Evolutionary conservation across 2,888 invertebrate genomes (phyloP).

Genomic region (Thymelicus lineola): DNA sequence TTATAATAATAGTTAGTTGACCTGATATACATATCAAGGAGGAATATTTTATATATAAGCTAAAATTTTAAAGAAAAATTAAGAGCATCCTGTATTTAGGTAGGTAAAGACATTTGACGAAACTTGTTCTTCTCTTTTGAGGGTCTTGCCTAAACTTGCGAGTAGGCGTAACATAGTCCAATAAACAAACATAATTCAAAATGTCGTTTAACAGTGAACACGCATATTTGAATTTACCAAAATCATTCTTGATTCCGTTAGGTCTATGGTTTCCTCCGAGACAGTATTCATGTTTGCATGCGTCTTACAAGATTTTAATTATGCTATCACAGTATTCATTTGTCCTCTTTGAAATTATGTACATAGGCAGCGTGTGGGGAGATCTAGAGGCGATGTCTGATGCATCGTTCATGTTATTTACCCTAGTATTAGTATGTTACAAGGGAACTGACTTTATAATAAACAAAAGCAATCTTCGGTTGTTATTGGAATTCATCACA

Average conservation of each 20-base stretch:
- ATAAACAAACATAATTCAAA: neutral
- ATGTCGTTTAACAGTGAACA: slow-evolving; percentile 52
- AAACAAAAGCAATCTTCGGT: slow-evolving; percentile 55
- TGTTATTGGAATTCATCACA: slow-evolving; percentile 61
- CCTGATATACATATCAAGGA: too few species aligned
- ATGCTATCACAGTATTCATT: slow-evolving; percentile 66
- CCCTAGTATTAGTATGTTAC: slow-evolving; percentile 70
- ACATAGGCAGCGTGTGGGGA: slow-evolving; percentile 67
- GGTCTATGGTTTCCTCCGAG: slow-evolving; percentile 65
- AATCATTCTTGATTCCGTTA: slow-evolving; percentile 57
- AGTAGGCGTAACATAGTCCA: too few species aligned
- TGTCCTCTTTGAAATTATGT: slow-evolving; percentile 66
- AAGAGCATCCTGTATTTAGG: too few species aligned
- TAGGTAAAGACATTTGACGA: too few species aligned
- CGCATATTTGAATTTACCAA: slow-evolving; percentile 59
- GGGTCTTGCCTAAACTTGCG: too few species aligned
- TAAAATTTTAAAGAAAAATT: too few species aligned
- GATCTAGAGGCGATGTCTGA: slow-evolving; percentile 69
- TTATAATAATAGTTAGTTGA: too few species aligned
- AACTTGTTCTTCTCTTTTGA: too few species aligned
- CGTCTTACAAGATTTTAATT: slow-evolving; percentile 56
- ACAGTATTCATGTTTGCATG: slow-evolving; percentile 49
- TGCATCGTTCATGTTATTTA: slow-evolving; percentile 69
- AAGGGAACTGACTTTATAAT: slow-evolving; percentile 66
- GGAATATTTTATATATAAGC: too few species aligned